Evolutionary conservation across 1,140 invertebrate genomes (phyloP).

Genomic region (Drusus annulatus): DNA sequence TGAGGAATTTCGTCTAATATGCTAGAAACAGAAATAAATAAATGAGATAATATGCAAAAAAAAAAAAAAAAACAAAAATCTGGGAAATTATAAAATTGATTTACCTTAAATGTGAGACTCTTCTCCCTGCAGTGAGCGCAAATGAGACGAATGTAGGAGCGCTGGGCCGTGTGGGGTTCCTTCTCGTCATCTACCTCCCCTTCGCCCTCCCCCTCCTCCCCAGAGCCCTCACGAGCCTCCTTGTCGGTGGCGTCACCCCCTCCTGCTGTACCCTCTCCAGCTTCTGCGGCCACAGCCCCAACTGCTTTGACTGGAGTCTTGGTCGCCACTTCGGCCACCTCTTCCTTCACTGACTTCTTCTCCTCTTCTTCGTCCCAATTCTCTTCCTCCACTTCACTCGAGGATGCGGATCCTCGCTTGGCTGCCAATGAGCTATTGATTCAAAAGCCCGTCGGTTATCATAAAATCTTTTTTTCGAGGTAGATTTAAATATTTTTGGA

Average conservation of each 20-base stretch:
- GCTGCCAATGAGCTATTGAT: constrained; percentile 65
- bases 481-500: constrained; percentile 6
- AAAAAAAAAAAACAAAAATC: too few species aligned
- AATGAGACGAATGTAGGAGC: constrained; percentile 78
- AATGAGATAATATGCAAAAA: too few species aligned
- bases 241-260: constrained; percentile 66
- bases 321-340: constrained; percentile 66
- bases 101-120: constrained; percentile 80
- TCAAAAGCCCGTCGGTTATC: constrained; percentile 46
- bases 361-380: constrained; percentile 70
- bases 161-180: constrained; percentile 61
- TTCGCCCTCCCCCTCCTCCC: constrained; percentile 68
- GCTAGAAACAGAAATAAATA: too few species aligned
- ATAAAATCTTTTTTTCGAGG: constrained; percentile 22
- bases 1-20: too few species aligned
- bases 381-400: constrained; percentile 65
- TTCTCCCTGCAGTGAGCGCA: constrained; percentile 83
- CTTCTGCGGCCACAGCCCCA: constrained; percentile 62
- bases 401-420: constrained; percentile 68
- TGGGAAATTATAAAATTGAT: too few species aligned
- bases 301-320: constrained; percentile 57
- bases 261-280: constrained; percentile 62
- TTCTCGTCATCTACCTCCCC: constrained; percentile 64
- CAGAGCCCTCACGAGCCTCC: constrained; percentile 70
- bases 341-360: constrained; percentile 63